Conservation (phyloP, 2,888 invertebrate genomes). For the Caradrina clavipalpis region DNA sequence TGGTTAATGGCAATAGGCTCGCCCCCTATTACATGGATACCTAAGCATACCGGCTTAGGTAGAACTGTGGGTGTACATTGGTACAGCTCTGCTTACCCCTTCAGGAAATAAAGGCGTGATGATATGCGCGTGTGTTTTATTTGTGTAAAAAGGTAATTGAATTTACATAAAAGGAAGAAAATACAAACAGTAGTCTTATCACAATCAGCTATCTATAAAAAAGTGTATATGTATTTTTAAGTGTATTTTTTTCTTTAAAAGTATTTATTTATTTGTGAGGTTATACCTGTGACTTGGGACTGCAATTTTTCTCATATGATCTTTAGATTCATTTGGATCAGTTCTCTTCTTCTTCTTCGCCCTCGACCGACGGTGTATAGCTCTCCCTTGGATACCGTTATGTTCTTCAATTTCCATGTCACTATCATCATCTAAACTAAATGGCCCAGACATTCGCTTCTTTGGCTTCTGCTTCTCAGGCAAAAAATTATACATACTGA, state of each 20-base stretch:
- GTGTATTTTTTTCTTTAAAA: no score
- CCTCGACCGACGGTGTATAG: slow-evolving; percentile 81
- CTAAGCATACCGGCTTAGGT: no score
- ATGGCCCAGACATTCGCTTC: slow-evolving; percentile 88
- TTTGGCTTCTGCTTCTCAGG: slow-evolving; percentile 86
- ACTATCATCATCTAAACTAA: slow-evolving; percentile 87
- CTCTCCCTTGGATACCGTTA: slow-evolving; percentile 90
- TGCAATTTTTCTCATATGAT: slow-evolving; percentile 93
- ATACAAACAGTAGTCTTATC: not conserved
- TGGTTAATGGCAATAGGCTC: no score
- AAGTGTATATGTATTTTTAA: slow-evolving; percentile 7
- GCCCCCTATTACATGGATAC: no score
- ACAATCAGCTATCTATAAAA: not conserved
- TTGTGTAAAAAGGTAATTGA: no score
- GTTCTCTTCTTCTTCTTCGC: slow-evolving; percentile 84
- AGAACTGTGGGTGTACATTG: no score
- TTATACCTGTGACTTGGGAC: slow-evolving; percentile 96
- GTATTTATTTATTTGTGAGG: no score
- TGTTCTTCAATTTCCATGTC: slow-evolving; percentile 93
- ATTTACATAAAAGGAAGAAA: no score
- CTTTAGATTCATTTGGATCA: slow-evolving; percentile 90
- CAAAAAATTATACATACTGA: slow-evolving; percentile 88
- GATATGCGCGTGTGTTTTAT: no score
- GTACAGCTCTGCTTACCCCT: no score
- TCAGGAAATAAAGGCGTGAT: no score